These are phyloP conservation scores for Peromyscus eremicus DNA, from an alignment of 2,797 vertebrate genomes.

Conservation along the genomic window DNA sequence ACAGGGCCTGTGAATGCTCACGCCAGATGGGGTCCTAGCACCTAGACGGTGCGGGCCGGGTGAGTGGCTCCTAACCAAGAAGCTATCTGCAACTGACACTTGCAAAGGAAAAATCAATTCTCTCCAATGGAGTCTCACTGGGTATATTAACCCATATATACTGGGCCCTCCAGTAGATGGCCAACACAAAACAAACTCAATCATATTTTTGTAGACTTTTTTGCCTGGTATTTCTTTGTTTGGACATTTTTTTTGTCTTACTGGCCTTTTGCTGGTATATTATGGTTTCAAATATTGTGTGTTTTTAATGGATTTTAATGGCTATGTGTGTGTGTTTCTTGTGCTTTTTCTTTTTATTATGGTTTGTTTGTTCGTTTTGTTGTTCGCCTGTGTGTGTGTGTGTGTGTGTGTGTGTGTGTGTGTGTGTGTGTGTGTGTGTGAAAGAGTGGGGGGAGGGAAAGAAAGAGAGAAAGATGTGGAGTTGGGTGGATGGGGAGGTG, in stretches of 20 bases:
- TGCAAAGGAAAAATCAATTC: not conserved
- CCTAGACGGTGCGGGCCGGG: not conserved
- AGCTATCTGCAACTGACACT: not conserved
- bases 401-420: no score
- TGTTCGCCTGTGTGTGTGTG: not conserved
- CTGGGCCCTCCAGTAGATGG: not conserved
- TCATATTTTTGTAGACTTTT: not conserved
- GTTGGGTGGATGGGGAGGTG: not conserved
- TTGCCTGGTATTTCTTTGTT: not conserved
- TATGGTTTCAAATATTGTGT: not conserved
- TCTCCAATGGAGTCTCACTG: not conserved
- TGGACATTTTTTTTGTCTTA: not conserved
- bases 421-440: no score
- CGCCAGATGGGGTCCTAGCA: not conserved
- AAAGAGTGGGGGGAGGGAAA: not conserved
- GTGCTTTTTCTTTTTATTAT: not conserved
- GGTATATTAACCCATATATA: not conserved
- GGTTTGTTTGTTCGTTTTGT: not conserved
- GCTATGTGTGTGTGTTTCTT: not conserved
- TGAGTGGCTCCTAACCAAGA: not conserved
- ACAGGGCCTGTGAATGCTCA: not conserved
- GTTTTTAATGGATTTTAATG: not conserved
- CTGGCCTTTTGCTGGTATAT: not conserved
- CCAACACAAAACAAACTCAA: not conserved
- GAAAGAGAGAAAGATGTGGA: not conserved